These are phyloP conservation scores for Cotesia glomerata DNA, from an alignment of 1,140 invertebrate genomes.

Conservation along the genomic window DNA sequence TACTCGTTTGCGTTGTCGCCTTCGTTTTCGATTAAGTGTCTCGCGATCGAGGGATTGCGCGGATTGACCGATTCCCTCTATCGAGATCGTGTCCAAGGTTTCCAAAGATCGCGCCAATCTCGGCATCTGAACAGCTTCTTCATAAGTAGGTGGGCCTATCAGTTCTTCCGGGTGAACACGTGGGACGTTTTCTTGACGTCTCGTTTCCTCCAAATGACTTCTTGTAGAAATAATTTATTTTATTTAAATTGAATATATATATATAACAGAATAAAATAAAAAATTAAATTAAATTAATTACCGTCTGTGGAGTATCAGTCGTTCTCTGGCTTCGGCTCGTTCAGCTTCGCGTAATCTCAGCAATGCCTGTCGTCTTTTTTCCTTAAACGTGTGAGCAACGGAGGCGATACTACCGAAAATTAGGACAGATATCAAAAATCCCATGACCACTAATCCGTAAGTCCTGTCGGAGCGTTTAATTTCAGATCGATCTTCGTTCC, in stretches of 20 bases:
- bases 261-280: too few species aligned
- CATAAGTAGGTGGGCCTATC: constrained; percentile 73
- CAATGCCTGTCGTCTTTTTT: constrained; percentile 60
- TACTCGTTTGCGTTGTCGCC: constrained; percentile 46
- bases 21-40: constrained; percentile 30
- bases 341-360: constrained; percentile 59
- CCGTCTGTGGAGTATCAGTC: constrained; percentile 68
- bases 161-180: constrained; percentile 69
- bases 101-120: constrained; percentile 59
- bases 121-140: constrained; percentile 75
- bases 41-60: constrained; percentile 9
- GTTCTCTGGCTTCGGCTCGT: constrained; percentile 64
- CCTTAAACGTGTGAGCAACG: constrained; percentile 63
- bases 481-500: constrained; percentile 55
- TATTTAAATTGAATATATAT: too few species aligned
- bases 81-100: constrained; percentile 44
- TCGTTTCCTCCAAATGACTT: constrained; percentile 66
- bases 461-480: constrained; percentile 61
- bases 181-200: constrained; percentile 53
- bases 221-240: constrained; percentile 44
- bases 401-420: constrained; percentile 57
- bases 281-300: constrained; percentile 36
- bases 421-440: constrained; percentile 61
- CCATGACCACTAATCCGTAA: constrained; percentile 66
- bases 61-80: constrained; percentile 14